Evolutionary conservation across 2,888 invertebrate genomes (phyloP).

Genomic region (Conus canariensis): DNA sequence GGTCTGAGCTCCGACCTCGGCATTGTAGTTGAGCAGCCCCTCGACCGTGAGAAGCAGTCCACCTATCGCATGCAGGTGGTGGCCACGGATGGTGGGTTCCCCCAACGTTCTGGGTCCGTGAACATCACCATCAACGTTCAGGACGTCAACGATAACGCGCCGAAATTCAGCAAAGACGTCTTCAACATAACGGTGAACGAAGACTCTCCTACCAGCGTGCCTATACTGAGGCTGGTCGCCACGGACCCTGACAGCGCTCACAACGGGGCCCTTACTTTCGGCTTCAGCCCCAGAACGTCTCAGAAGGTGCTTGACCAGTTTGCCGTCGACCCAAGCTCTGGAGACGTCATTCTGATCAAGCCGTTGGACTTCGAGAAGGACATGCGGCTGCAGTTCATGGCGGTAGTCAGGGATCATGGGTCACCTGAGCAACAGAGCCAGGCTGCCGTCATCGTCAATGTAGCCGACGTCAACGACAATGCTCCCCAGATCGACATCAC

Average conservation of each 20-base stretch:
- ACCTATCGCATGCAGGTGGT: conserved; percentile 63
- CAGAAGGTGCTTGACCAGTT: conserved; percentile 63
- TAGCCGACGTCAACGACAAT: conserved; percentile 90
- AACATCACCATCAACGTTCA: conserved; percentile 65
- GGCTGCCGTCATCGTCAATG: conserved; percentile 82
- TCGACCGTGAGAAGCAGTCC: conserved; percentile 66
- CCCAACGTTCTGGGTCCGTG: conserved; percentile 62
- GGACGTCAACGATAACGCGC: conserved; percentile 71
- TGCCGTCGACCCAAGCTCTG: conserved; percentile 89
- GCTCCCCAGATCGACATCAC: conserved; percentile 91
- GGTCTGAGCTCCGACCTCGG: conserved; percentile 61
- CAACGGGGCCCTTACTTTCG: conserved; percentile 83
- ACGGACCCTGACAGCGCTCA: conserved; percentile 90
- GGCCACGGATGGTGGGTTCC: conserved; percentile 69
- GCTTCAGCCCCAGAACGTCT: conserved; percentile 70
- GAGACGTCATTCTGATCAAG: conserved; percentile 88
- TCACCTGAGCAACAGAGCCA: conserved; percentile 55
- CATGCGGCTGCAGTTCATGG: conserved; percentile 87
- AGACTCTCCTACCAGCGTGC: conserved; percentile 58
- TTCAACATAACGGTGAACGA: conserved; percentile 67
- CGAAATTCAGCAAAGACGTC: conserved; percentile 57
- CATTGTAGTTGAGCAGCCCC: conserved; percentile 58
- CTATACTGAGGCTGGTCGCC: conserved; percentile 84
- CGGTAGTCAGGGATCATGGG: conserved; percentile 65
- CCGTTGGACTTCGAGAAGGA: conserved; percentile 91